These are phyloP conservation scores for Cataglyphis hispanica DNA, from an alignment of 1,140 invertebrate species.

Conservation along the genomic window DNA sequence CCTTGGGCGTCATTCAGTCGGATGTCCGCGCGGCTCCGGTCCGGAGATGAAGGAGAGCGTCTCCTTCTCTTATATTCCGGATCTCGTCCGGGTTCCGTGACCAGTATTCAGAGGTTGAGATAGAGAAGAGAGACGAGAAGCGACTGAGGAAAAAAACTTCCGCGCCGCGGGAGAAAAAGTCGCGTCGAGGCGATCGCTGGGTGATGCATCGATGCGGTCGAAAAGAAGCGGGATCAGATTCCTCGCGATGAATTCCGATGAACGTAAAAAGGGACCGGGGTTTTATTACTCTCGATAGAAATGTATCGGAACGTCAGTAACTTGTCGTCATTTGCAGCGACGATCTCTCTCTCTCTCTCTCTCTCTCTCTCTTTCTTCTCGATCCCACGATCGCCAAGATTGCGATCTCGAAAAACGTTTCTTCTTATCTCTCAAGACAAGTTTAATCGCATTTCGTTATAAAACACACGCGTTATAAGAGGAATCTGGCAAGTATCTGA, in stretches of 20 bases:
- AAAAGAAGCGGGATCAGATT: constrained; percentile 53
- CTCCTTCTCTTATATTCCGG: constrained; percentile 26
- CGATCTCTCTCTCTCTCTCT: neutral
- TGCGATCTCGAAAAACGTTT: neutral
- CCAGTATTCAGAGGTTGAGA: constrained; percentile 36
- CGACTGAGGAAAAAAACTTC: constrained; percentile 55
- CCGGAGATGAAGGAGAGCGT: constrained; percentile 43
- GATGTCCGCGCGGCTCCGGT: constrained; percentile 50
- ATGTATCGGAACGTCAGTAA: constrained; percentile 74
- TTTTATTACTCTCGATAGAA: constrained; percentile 74
- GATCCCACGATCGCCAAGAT: neutral
- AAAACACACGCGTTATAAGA: neutral
- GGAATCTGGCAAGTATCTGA: neutral
- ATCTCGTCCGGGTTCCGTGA: constrained; percentile 16
- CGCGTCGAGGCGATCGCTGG: constrained; percentile 48
- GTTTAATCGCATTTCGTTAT: neutral
- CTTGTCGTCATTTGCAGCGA: constrained; percentile 67
- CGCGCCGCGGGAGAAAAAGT: constrained; percentile 68
- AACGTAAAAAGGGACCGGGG: constrained; percentile 57
- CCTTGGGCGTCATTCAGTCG: constrained; percentile 73
- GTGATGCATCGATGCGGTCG: constrained; percentile 63
- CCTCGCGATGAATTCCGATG: constrained; percentile 61
- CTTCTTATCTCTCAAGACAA: neutral
- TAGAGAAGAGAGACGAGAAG: constrained; percentile 16
- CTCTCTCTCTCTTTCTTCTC: neutral